phyloP scores from a whole-genome alignment of 2,113 vertebrate species.

The Pongo abelii region DNA sequence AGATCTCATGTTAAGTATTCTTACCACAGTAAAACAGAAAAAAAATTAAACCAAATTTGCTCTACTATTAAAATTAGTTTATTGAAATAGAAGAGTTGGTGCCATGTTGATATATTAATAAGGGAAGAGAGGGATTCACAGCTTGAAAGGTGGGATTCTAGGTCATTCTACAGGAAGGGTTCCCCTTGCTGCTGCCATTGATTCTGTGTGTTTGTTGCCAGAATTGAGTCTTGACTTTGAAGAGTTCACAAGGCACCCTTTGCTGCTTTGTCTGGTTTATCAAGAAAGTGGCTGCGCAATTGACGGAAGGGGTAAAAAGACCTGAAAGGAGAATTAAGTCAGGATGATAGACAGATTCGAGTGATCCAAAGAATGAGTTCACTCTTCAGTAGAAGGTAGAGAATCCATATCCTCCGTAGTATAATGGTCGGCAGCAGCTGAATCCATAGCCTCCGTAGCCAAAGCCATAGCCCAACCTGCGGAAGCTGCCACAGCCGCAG shows the following conservation, averaged over 20 bases:
- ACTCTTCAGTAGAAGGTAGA: neutral
- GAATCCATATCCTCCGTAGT: neutral
- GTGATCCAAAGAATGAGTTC: neutral
- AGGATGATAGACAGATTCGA: neutral
- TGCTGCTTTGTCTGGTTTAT: neutral
- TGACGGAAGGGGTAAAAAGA: neutral
- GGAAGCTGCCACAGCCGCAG: neutral
- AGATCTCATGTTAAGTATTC: neutral
- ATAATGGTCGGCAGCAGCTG: accelerated
- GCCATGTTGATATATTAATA: neutral
- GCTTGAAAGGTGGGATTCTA: neutral
- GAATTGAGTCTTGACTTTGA: neutral
- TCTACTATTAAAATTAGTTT: neutral
- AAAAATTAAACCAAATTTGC: neutral
- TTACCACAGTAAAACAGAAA: neutral
- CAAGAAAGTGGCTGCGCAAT: neutral
- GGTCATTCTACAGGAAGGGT: neutral
- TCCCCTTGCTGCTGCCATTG: neutral
- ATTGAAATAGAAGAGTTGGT: neutral
- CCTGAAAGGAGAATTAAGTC: neutral
- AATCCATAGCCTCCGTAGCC: neutral
- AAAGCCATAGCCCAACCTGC: neutral
- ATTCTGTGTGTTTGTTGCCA: neutral
- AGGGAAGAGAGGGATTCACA: neutral
- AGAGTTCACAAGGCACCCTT: neutral